Percentiles rank a stretch among this genome's conserved stretches.
Conservation (phyloP, 2,113 vertebrate genomes). For the Pluvialis apricaria region DNA sequence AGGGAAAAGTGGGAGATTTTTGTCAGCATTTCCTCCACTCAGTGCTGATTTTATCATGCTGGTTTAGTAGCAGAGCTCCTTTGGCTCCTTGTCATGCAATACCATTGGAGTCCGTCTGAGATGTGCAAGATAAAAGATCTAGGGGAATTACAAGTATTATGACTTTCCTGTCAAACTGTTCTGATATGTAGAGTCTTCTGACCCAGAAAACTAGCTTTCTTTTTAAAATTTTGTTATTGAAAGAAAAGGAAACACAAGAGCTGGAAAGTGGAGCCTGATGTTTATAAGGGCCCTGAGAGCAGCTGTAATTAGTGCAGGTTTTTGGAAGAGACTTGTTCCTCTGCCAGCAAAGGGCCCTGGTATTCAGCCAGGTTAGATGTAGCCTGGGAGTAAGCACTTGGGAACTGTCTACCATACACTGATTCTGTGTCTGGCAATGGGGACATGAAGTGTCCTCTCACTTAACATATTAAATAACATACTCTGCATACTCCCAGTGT, state of each 20-base stretch:
- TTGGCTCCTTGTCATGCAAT: constrained; percentile 26
- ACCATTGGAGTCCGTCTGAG: background rate
- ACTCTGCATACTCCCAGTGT: background rate
- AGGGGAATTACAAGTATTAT: constrained; percentile 6
- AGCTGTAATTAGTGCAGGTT: constrained; percentile 21
- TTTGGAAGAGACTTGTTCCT: constrained; percentile 18
- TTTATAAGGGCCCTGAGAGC: constrained; percentile 24
- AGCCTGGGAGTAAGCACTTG: background rate
- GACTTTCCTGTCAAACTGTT: constrained; percentile 8
- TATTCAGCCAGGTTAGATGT: constrained; percentile 26
- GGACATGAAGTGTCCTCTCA: background rate
- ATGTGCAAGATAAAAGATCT: constrained; percentile 23
- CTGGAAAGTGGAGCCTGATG: constrained; percentile 19
- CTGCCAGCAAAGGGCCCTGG: constrained; percentile 13
- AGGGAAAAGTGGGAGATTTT: constrained; percentile 14
- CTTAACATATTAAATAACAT: background rate
- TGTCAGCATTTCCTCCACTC: constrained; percentile 2
- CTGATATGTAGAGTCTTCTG: background rate
- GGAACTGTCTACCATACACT: background rate
- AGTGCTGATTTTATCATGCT: constrained; percentile 23
- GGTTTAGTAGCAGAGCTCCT: constrained; percentile 37
- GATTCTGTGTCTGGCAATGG: background rate
- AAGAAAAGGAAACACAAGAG: constrained; percentile 20
- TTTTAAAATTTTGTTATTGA: background rate
- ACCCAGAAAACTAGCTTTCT: background rate